phyloP scores from a whole-genome alignment of 2,113 vertebrate genomes.

The Syngnathus scovelli region DNA sequence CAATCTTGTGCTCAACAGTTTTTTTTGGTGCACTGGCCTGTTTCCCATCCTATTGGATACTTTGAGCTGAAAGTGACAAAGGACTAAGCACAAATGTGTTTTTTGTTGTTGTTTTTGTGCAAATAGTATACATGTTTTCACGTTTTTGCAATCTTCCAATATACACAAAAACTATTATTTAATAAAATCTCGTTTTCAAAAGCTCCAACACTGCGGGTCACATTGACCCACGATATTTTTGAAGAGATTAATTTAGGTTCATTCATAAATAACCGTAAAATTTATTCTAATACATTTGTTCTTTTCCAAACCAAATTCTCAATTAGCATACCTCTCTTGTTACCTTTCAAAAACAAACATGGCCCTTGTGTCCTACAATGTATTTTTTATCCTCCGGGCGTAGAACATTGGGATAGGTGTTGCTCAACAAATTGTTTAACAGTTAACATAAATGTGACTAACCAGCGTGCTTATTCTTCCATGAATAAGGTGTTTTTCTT shows the following conservation, averaged over 20 bases:
- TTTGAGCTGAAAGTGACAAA: background rate
- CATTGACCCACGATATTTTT: background rate
- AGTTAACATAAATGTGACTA: too few relatives aligned
- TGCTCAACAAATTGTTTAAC: too few relatives aligned
- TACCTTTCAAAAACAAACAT: too few relatives aligned
- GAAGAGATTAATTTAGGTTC: background rate
- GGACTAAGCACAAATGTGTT: background rate
- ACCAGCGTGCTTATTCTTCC: constrained; percentile 52
- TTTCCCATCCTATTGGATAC: background rate
- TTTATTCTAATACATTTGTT: too few relatives aligned
- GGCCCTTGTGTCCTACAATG: too few relatives aligned
- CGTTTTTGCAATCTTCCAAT: background rate
- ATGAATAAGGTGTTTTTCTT: constrained; percentile 51
- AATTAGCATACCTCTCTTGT: too few relatives aligned
- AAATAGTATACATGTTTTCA: background rate
- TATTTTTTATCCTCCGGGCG: too few relatives aligned
- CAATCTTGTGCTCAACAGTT: too few relatives aligned
- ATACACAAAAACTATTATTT: background rate
- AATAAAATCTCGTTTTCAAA: background rate
- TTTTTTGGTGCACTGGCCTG: too few relatives aligned
- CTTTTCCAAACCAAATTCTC: too few relatives aligned
- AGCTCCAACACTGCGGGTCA: background rate
- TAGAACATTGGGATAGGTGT: too few relatives aligned
- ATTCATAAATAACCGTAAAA: background rate
- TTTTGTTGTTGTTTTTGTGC: background rate